Conservation (phyloP, 37 sponge, comb jelly and placozoan genomes). For the Corticium candelabrum region DNA sequence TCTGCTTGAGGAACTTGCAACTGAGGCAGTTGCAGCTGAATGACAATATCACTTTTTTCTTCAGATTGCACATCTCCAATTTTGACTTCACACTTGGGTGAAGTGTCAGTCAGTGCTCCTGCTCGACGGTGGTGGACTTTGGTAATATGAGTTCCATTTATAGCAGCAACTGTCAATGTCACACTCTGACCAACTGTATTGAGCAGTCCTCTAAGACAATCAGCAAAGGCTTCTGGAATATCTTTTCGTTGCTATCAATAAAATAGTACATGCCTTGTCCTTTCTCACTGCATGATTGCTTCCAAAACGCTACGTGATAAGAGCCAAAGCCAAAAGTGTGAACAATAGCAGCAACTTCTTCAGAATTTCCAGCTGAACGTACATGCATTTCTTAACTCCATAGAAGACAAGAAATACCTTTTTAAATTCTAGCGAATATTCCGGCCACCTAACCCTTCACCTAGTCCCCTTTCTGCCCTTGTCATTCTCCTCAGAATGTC, state of each 20-base stretch:
- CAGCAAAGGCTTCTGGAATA: constrained; percentile 25
- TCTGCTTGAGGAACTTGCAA: background rate
- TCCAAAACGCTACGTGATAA: constrained; percentile 60
- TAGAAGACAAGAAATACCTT: no score
- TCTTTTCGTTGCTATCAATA: constrained; percentile 83
- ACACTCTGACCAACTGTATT: constrained; percentile 21
- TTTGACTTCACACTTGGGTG: background rate
- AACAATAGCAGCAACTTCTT: constrained; percentile 63
- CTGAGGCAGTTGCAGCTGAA: constrained; percentile 14
- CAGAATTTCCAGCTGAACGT: background rate
- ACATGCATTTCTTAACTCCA: no score
- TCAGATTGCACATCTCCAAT: constrained; percentile 25
- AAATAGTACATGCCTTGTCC: constrained; percentile 81
- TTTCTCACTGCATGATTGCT: constrained; percentile 60
- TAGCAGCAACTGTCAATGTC: constrained; percentile 1
- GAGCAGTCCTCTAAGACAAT: constrained; percentile 25
- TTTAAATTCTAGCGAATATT: no score
- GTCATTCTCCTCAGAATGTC: constrained; percentile 26
- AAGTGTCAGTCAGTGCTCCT: background rate
- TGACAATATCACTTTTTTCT: constrained; percentile 10
- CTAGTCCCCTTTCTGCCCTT: background rate
- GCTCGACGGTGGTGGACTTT: background rate
- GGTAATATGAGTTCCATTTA: background rate
- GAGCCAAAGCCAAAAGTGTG: constrained; percentile 90
- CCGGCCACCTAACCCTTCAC: background rate